Conservation (phyloP, 1,140 invertebrate species). For the Macrobrachium rosenbergii region DNA sequence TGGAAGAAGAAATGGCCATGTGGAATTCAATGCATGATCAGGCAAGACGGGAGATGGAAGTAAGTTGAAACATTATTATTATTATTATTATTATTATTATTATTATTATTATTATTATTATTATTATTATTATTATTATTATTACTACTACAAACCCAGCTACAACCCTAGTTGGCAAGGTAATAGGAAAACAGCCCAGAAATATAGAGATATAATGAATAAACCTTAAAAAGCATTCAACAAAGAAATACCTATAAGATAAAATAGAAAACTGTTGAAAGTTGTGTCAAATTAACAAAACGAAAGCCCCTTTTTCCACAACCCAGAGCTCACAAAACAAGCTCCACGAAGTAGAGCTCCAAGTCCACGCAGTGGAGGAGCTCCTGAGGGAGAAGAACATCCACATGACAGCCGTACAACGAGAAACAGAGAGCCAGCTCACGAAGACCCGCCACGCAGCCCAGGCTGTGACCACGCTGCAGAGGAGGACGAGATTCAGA, state of each 20-base stretch:
- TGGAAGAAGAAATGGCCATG: constrained; percentile 39
- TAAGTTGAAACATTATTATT: too few relatives aligned
- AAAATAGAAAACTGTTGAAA: too few relatives aligned
- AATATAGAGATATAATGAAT: too few relatives aligned
- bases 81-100: too few relatives aligned
- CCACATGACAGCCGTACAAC: constrained; percentile 47
- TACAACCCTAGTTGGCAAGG: neutral
- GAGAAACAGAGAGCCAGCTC: constrained; percentile 37
- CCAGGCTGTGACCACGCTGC: constrained; percentile 22
- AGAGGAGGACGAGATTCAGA: constrained; percentile 19
- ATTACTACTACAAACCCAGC: neutral
- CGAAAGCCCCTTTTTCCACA: neutral
- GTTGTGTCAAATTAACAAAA: neutral
- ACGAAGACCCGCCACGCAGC: constrained; percentile 41
- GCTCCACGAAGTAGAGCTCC: constrained; percentile 40
- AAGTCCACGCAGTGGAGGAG: constrained; percentile 52
- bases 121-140: too few relatives aligned
- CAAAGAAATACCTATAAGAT: too few relatives aligned
- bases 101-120: too few relatives aligned
- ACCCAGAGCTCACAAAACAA: constrained; percentile 24
- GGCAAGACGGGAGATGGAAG: constrained; percentile 21
- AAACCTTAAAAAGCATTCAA: too few relatives aligned
- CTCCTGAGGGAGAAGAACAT: constrained; percentile 48
- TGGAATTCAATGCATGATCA: constrained; percentile 41
- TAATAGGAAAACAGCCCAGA: too few relatives aligned